Base-by-base conservation (phyloP, 30 jellyfish, hydroid and myxozoan genomes). In the Turritopsis dohrnii region DNA sequence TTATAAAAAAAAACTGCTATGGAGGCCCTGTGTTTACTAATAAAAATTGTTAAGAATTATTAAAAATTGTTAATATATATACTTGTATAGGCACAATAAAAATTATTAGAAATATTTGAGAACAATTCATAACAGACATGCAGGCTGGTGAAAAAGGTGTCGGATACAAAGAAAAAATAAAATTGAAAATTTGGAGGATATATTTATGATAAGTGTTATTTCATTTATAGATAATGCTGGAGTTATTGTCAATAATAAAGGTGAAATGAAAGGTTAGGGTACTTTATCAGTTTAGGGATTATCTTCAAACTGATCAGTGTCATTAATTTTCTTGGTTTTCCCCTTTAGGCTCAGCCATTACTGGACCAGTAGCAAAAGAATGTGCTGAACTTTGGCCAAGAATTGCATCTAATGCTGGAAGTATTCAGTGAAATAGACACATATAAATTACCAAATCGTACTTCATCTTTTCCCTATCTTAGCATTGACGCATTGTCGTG, bases 351-450 rank as follows among this genome's bases (percentile, higher is more conserved):
- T 95, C 99, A 0, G 99, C 99, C 20, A 95, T 95, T 52, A 95
- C 97, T 23, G 99, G 99, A 19, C 99, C 99, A 1, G 97, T 95
- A 28, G 95, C 99, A 21, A 95, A 95, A 65, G 99, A 95, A 76
- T 95, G 99, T 82, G 97, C 99, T 9, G 99, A 95, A 76, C 89
- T 90, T 25, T 95, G 99, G 99, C 97, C 99, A 52, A 89, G 97
- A 85, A 90, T 95, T 76, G 97, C 99, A 20, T 95, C 99, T 18
- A 95, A 95, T 74, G 96, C 99, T 88, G 97, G 97, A 75, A 95
- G 97, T 72, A 90, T 95, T 82, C 99, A 95, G 71, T 95, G 85
- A 95, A 41, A 53, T 82, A 71, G 18, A 69, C 13, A 29, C 82
- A 72, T 41, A 41, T 41, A 41, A 41, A 41, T 41, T 3, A 41